Evolutionary conservation across 1,140 invertebrate species (phyloP).

Genomic region (Zaprionus vittiger): DNA sequence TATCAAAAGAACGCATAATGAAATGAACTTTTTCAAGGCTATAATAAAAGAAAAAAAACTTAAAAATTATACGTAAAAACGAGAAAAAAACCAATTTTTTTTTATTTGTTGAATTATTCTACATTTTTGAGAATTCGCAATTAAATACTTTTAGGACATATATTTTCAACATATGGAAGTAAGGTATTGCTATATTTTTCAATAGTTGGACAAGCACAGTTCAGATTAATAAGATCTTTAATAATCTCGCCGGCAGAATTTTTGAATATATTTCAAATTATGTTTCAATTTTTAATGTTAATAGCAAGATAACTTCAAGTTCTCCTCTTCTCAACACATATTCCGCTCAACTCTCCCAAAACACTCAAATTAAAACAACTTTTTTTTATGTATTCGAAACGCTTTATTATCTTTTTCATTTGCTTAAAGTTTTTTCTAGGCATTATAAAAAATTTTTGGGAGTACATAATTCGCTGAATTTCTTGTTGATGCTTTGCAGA

Average conservation of each 20-base stretch:
- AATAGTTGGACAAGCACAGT: too few relatives aligned
- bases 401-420: conserved; percentile 65
- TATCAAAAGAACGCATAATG: conserved; percentile 59
- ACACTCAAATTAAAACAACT: neutral
- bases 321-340: too few relatives aligned
- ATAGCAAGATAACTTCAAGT: too few relatives aligned
- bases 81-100: neutral
- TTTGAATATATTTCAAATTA: too few relatives aligned
- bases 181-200: too few relatives aligned
- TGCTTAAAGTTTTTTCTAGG: conserved; percentile 53
- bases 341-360: too few relatives aligned
- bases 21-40: conserved; percentile 64
- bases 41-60: conserved; percentile 55
- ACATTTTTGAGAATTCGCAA: too few relatives aligned
- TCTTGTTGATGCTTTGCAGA: conserved; percentile 19
- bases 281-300: too few relatives aligned
- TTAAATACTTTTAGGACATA: too few relatives aligned
- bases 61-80: conserved; percentile 17
- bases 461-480: conserved; percentile 39
- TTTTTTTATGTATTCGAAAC: conserved; percentile 40
- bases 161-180: too few relatives aligned
- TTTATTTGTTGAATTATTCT: neutral
- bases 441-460: conserved; percentile 64
- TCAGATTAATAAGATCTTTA: too few relatives aligned
- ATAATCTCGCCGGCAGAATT: too few relatives aligned